A percentile compares a stretch with the other conserved stretches of the same genome.
These are phyloP conservation scores for Maniola jurtina DNA, from an alignment of 1,140 invertebrate species.

Conservation along the genomic window DNA sequence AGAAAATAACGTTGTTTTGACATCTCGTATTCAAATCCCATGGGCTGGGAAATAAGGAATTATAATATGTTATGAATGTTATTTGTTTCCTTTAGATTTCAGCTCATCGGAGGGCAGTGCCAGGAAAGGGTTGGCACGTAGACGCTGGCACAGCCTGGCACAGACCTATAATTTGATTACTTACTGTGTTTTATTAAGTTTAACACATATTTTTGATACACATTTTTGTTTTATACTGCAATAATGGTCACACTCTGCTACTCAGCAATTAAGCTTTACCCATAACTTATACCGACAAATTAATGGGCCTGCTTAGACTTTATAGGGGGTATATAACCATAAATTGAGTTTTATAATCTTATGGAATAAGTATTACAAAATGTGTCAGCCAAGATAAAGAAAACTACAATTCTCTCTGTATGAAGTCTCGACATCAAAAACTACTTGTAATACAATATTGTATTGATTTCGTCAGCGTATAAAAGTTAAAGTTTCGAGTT, in stretches of 20 bases:
- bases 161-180: constrained; percentile 6
- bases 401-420: neutral
- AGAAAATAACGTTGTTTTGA: constrained; percentile 11
- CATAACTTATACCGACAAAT: too few relatives aligned
- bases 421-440: neutral
- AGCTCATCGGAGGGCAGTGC: constrained; percentile 25
- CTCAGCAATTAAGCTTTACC: too few relatives aligned
- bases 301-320: too few relatives aligned
- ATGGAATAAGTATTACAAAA: neutral
- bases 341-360: too few relatives aligned
- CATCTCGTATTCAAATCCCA: constrained; percentile 10
- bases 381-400: neutral
- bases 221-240: too few relatives aligned
- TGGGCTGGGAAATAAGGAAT: constrained; percentile 1
- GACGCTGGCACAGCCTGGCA: constrained; percentile 36
- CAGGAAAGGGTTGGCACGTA: constrained; percentile 39
- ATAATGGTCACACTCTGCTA: too few relatives aligned
- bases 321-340: too few relatives aligned
- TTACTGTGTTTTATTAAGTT: neutral
- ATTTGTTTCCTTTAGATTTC: constrained; percentile 4
- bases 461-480: neutral
- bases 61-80: neutral
- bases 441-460: neutral
- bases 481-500: constrained; percentile 5
- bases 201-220: too few relatives aligned